These are phyloP conservation scores for Platalea minor DNA, from an alignment of 2,797 vertebrate species.

Conservation along the genomic window DNA sequence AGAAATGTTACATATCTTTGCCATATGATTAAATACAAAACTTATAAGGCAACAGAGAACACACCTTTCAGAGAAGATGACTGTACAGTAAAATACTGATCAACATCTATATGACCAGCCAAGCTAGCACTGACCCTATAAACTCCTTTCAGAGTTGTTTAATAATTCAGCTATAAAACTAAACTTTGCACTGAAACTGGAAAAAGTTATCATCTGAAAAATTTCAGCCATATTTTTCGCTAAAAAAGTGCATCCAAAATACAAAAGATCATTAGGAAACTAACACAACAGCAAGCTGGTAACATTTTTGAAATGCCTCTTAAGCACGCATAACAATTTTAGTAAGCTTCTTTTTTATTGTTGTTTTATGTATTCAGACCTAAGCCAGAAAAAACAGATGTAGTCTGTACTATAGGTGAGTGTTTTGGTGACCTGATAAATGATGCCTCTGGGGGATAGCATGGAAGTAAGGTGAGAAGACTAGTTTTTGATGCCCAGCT, in stretches of 20 bases:
- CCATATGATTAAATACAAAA: background rate
- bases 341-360: background rate
- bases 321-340: background rate
- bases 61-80: background rate
- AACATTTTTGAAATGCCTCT: background rate
- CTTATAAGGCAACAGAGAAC: background rate
- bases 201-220: background rate
- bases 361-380: background rate
- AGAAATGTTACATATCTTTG: background rate
- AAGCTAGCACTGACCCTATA: background rate
- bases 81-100: background rate
- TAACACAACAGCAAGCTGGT: background rate
- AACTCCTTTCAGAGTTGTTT: background rate
- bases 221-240: background rate
- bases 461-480: background rate
- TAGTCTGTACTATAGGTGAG: background rate
- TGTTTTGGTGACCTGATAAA: background rate
- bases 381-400: background rate
- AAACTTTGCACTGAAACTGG: background rate
- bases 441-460: background rate
- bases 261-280: background rate
- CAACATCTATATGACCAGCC: background rate
- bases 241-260: background rate
- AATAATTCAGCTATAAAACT: background rate
- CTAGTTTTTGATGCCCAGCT: background rate